phyloP scores from a whole-genome alignment of 2,888 invertebrate species.

The Onchidella celtica region DNA sequence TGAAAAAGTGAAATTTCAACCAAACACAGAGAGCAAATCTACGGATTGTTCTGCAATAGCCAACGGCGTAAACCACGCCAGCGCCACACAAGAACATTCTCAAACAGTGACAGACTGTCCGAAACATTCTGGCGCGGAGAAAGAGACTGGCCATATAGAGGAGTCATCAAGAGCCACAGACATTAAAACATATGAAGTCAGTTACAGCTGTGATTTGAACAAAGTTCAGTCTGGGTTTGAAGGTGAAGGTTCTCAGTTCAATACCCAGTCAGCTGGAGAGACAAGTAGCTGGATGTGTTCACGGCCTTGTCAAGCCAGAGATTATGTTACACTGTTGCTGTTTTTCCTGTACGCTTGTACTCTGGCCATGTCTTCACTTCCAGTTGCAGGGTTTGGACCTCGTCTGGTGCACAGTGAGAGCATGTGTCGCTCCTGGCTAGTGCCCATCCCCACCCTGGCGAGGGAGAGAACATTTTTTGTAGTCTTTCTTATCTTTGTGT shows the following conservation, averaged over 20 bases:
- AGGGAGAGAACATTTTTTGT: conserved; percentile 61
- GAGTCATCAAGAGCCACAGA: background rate
- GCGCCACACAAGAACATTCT: too few species aligned
- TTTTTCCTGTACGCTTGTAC: conserved; percentile 58
- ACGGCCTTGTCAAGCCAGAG: conserved; percentile 18
- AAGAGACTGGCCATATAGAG: background rate
- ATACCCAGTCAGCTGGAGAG: too few species aligned
- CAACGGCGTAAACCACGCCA: too few species aligned
- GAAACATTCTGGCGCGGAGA: background rate
- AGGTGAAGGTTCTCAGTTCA: too few species aligned
- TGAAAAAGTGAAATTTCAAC: too few species aligned
- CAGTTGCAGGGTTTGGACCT: conserved; percentile 68
- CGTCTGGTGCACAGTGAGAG: conserved; percentile 50
- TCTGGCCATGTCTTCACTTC: conserved; percentile 61
- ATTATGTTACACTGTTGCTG: conserved; percentile 56
- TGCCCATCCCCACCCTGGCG: conserved; percentile 52
- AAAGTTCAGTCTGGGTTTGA: background rate
- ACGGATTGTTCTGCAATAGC: too few species aligned
- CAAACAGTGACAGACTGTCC: too few species aligned
- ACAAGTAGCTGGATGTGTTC: background rate
- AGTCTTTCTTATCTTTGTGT: conserved; percentile 62
- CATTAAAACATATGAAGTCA: background rate
- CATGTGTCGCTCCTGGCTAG: conserved; percentile 67
- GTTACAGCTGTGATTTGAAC: background rate
- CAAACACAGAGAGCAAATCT: too few species aligned